These are phyloP conservation scores for Isurus oxyrinchus DNA, from an alignment of 2,113 vertebrate genomes.

Conservation along the genomic window DNA sequence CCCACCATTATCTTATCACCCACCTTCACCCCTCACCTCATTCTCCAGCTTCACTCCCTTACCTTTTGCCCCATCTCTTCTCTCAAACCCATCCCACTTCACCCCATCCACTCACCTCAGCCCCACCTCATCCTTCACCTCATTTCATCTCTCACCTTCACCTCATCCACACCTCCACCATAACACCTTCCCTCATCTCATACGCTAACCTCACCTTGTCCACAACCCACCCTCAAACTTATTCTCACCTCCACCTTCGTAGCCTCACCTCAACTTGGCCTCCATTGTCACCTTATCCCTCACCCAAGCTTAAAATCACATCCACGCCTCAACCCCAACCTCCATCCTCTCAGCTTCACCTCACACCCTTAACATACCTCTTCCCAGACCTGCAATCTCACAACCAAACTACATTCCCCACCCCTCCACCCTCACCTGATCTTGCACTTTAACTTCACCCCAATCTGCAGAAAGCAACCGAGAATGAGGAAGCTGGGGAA, in stretches of 20 bases:
- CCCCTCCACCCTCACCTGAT: background rate
- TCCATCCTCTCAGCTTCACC: slow-evolving; percentile 19
- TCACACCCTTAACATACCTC: background rate
- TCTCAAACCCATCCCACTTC: background rate
- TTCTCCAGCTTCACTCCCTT: background rate
- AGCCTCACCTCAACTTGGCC: too few species aligned
- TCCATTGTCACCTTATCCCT: too few species aligned
- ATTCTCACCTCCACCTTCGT: too few species aligned
- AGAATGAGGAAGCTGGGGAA: too few species aligned
- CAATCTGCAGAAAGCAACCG: too few species aligned
- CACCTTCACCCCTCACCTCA: background rate
- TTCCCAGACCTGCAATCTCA: slow-evolving; percentile 19
- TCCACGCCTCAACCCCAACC: background rate
- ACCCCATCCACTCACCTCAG: too few species aligned
- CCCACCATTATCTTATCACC: slow-evolving; percentile 15
- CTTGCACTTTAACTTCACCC: too few species aligned
- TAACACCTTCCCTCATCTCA: too few species aligned
- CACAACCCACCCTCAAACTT: too few species aligned
- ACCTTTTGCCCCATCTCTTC: background rate
- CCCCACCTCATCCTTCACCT: too few species aligned
- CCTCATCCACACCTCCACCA: slow-evolving; percentile 17
- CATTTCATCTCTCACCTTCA: slow-evolving; percentile 15
- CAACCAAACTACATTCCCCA: slow-evolving; percentile 42
- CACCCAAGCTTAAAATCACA: too few species aligned
- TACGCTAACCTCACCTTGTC: too few species aligned